Conservation (phyloP, 2,797 vertebrate species). For the Liasis olivaceus region DNA sequence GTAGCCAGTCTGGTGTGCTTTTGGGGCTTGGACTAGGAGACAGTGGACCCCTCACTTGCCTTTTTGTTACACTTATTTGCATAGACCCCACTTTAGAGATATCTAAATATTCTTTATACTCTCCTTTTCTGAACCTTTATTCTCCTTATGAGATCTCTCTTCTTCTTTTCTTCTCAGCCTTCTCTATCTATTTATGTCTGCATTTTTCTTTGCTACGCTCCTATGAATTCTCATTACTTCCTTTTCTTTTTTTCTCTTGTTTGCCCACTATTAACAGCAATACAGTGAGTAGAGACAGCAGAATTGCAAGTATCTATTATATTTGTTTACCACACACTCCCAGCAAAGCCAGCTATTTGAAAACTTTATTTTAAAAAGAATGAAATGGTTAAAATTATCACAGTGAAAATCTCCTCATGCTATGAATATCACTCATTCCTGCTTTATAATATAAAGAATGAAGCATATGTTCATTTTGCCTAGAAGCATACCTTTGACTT, state of each 20-base stretch:
- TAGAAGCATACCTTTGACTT: slow-evolving; percentile 89
- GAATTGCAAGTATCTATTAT: neutral
- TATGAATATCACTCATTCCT: slow-evolving; percentile 23
- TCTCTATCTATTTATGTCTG: neutral
- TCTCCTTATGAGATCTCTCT: neutral
- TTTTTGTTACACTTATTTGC: neutral
- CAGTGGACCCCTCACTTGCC: no score
- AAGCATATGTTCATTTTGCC: slow-evolving; percentile 58
- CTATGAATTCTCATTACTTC: neutral
- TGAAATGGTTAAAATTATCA: slow-evolving; percentile 33
- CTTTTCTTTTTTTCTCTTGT: neutral
- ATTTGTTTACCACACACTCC: neutral
- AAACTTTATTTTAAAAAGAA: slow-evolving; percentile 13
- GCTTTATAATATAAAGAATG: slow-evolving; percentile 43
- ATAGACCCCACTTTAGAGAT: neutral
- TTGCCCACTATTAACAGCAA: neutral
- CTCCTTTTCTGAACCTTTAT: neutral
- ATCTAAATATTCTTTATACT: neutral
- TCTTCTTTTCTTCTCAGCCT: neutral
- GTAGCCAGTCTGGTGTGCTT: neutral
- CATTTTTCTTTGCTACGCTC: no score
- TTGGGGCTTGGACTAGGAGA: neutral
- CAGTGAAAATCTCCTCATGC: slow-evolving; percentile 9
- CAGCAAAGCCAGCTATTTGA: neutral
- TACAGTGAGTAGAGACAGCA: neutral